Conservation (phyloP, 1,140 invertebrate genomes). For the Cydia amplana region DNA sequence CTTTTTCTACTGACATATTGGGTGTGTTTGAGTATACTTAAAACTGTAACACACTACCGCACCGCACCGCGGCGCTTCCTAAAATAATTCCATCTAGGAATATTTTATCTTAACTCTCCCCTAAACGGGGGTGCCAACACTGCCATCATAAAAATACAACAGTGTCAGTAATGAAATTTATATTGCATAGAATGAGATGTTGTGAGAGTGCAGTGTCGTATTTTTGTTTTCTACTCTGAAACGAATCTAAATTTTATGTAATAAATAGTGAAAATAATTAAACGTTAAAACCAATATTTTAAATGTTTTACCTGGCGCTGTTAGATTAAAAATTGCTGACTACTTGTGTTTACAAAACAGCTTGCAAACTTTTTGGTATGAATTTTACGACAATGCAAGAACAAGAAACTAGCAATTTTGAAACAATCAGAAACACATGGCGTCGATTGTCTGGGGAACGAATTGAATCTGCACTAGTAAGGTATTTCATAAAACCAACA, state of each 20-base stretch:
- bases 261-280: not conserved
- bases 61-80: no score
- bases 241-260: conserved; percentile 12
- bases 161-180: not conserved
- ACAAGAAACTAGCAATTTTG: conserved; percentile 64
- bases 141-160: not conserved
- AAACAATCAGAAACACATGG: conserved; percentile 68
- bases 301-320: not conserved
- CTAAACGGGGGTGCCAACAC: not conserved
- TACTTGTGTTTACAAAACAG: conserved; percentile 29
- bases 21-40: no score
- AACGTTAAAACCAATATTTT: not conserved
- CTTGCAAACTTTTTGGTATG: conserved; percentile 58
- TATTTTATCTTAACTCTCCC: no score
- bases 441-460: conserved; percentile 65
- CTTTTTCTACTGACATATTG: no score
- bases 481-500: conserved; percentile 43
- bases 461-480: conserved; percentile 54
- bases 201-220: not conserved
- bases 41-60: no score
- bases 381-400: conserved; percentile 59
- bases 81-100: no score
- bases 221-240: not conserved
- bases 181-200: not conserved
- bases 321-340: not conserved